These are phyloP conservation scores for Phoxinus phoxinus DNA, from an alignment of 2,113 vertebrate species.

Conservation along the genomic window DNA sequence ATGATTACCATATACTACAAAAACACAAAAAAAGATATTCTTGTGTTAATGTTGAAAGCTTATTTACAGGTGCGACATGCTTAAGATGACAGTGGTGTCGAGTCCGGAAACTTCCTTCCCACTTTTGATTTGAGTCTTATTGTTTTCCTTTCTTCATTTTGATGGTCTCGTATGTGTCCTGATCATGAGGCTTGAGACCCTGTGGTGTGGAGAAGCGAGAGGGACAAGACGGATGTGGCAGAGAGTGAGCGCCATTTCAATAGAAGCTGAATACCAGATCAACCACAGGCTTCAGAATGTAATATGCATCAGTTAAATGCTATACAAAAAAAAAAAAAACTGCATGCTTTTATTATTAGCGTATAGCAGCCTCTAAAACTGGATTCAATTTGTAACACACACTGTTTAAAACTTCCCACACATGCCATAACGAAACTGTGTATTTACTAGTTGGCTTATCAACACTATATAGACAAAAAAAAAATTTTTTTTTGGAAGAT, in stretches of 20 bases:
- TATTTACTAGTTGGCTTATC: too few species aligned
- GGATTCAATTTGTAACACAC: not conserved
- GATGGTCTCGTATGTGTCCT: conserved; percentile 75
- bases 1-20: not conserved
- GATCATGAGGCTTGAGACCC: conserved; percentile 67
- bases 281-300: conserved; percentile 54
- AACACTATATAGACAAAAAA: too few species aligned
- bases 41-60: not conserved
- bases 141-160: conserved; percentile 62
- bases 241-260: conserved; percentile 24
- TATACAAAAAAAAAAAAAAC: not conserved
- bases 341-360: not conserved
- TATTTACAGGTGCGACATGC: not conserved
- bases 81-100: not conserved
- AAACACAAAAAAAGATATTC: not conserved
- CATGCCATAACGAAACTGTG: too few species aligned
- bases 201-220: conserved; percentile 43
- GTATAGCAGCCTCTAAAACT: not conserved
- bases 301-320: not conserved
- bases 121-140: not conserved
- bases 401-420: too few species aligned
- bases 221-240: conserved; percentile 7
- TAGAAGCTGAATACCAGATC: conserved; percentile 53
- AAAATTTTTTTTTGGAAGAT: too few species aligned
- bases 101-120: not conserved